Evolutionary conservation across 2,888 invertebrate genomes (phyloP), one percentile per base, ranked within the genome.

Genomic region (Lysandra coridon): DNA sequence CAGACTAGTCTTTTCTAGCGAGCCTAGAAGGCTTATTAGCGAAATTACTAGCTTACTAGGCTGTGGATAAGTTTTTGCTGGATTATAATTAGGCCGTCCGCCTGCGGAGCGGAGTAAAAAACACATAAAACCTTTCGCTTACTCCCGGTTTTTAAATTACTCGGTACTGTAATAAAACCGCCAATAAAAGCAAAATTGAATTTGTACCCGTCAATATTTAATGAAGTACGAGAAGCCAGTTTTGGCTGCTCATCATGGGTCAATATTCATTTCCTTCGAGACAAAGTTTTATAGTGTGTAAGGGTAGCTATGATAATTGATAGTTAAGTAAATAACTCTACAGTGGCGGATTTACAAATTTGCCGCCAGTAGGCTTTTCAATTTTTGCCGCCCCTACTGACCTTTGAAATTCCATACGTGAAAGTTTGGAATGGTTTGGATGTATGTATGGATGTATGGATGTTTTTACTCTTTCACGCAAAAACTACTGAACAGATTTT

Each of bases 21-120:
- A 69, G 5, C 33, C 33, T 69, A 69, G 69, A 14, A 69, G 5
- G 64, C 64, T 69, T 33, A 69, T 69, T 69, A 69, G 30, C 30
- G 5, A 69, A 69, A 69, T 37, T 12, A 69, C 69, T 69, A 69
- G 69, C 14, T 37, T 4, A 69, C 69, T 69, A 69, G 69, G 69
- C 33, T 69, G 14, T 14, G 33, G 5, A 69, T 30, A 69, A 69
- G 30, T 69, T 69, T 69, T 37, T 33, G 69, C 69, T 14, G 69
- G 69, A 33, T 69, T 69, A 69, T 69, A 69, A 69, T 69, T 69
- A 69, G 69, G 69, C 69, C 69, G 69, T 37, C 69, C 69, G 69
- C 69, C 14, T 4, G 5, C 69, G 64, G 23, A n/a, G 64, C 69
- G 69, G 69, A 69, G 69, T 37, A 69, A 69, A 69, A 69, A 69